These are phyloP conservation scores for Brachionus angularis DNA, from an alignment of 1,140 invertebrate species.

Conservation along the genomic window DNA sequence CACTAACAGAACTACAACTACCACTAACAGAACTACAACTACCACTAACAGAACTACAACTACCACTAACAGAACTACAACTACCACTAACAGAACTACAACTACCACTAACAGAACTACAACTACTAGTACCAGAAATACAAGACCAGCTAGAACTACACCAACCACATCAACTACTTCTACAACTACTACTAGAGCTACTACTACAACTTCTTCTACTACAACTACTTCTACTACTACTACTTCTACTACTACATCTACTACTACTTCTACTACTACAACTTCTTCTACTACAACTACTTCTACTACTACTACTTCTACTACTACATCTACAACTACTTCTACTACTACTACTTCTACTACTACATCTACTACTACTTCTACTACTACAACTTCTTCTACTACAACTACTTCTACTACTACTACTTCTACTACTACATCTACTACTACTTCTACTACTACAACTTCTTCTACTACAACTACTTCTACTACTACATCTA, in stretches of 20 bases:
- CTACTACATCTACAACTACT: slow-evolving; percentile 44
- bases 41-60: no score
- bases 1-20: no score
- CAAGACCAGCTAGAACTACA: background rate
- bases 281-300: slow-evolving; percentile 12
- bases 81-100: no score
- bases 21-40: no score
- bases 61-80: no score
- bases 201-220: slow-evolving; percentile 13
- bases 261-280: slow-evolving; percentile 23
- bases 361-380: slow-evolving; percentile 75
- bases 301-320: slow-evolving; percentile 24
- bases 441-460: slow-evolving; percentile 52
- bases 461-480: background rate
- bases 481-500: background rate
- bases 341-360: slow-evolving; percentile 79
- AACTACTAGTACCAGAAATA: no score
- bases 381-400: slow-evolving; percentile 72
- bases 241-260: slow-evolving; percentile 18
- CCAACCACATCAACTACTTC: background rate
- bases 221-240: slow-evolving; percentile 19
- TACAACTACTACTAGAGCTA: slow-evolving; percentile 14
- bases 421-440: slow-evolving; percentile 68
- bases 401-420: slow-evolving; percentile 76
- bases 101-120: no score